phyloP scores from a whole-genome alignment of 2,888 invertebrate genomes.

The Zhuqinia jingwanae region DNA sequence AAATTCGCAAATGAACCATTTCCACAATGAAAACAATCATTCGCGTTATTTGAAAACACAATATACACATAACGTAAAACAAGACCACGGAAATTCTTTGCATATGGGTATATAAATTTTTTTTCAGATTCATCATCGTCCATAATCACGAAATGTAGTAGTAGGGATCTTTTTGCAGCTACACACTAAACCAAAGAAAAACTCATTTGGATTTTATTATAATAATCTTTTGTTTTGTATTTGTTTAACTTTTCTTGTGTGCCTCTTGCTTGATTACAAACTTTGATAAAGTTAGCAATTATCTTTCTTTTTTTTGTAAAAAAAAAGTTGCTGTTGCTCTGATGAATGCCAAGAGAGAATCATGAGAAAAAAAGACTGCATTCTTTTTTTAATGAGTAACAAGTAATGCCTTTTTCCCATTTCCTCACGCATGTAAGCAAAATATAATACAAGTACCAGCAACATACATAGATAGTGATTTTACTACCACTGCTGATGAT shows the following conservation, averaged over 20 bases:
- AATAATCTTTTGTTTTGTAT: background rate
- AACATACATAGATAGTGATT: background rate
- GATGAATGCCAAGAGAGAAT: conserved; percentile 44
- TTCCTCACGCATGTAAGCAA: conserved; percentile 44
- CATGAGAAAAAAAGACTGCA: conserved; percentile 1
- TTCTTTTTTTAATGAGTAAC: conserved; percentile 3
- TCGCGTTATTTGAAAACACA: background rate
- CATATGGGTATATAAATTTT: no score
- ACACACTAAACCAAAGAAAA: background rate
- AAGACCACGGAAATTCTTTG: conserved; percentile 52
- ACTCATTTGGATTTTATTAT: conserved; percentile 23
- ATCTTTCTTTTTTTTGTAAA: background rate
- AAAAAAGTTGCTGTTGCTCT: background rate
- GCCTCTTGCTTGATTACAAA: conserved; percentile 40
- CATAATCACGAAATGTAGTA: background rate
- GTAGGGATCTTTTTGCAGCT: background rate
- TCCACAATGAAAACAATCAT: conserved; percentile 37
- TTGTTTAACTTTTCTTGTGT: background rate
- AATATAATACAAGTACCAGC: background rate
- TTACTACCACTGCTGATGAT: background rate
- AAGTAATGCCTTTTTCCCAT: background rate
- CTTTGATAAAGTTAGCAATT: conserved; percentile 53
- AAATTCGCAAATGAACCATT: conserved; percentile 59
- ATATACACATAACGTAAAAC: background rate
- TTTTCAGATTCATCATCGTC: background rate